A percentile compares a stretch with the other conserved stretches of the same genome.
Evolutionary conservation across 1,140 invertebrate species (phyloP).

Genomic region (Vanessa atalanta): DNA sequence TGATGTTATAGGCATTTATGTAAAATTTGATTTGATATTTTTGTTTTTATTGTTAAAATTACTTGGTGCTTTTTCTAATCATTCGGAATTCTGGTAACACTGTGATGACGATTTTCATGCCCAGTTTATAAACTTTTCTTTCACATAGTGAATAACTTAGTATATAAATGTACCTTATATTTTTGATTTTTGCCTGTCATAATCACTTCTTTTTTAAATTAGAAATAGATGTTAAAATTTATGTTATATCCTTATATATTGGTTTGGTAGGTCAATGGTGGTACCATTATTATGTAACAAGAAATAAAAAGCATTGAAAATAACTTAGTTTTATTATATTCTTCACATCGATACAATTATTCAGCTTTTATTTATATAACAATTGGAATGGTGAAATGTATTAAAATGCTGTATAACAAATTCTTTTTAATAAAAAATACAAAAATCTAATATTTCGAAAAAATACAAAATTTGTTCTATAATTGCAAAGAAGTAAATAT

Average conservation of each 20-base stretch:
- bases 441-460: no score
- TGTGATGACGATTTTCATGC: not conserved
- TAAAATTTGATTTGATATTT: not conserved
- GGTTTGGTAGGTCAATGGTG: slow-evolving; percentile 39
- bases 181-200: not conserved
- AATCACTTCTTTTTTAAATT: not conserved
- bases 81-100: not conserved
- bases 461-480: no score
- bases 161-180: not conserved
- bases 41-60: not conserved
- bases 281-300: slow-evolving; percentile 27
- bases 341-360: not conserved
- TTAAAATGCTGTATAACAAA: no score
- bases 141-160: slow-evolving; percentile 11
- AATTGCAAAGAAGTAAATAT: no score
- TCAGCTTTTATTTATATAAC: no score
- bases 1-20: not conserved
- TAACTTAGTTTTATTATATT: slow-evolving; percentile 25
- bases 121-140: not conserved
- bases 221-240: slow-evolving; percentile 10
- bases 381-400: no score
- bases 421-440: no score
- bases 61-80: slow-evolving; percentile 3
- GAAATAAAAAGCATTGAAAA: slow-evolving; percentile 39
- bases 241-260: slow-evolving; percentile 17